Evolutionary conservation across 2,888 invertebrate genomes (phyloP), one percentile per base, ranked within the genome.

Genomic region (Napeogenes sylphis): DNA sequence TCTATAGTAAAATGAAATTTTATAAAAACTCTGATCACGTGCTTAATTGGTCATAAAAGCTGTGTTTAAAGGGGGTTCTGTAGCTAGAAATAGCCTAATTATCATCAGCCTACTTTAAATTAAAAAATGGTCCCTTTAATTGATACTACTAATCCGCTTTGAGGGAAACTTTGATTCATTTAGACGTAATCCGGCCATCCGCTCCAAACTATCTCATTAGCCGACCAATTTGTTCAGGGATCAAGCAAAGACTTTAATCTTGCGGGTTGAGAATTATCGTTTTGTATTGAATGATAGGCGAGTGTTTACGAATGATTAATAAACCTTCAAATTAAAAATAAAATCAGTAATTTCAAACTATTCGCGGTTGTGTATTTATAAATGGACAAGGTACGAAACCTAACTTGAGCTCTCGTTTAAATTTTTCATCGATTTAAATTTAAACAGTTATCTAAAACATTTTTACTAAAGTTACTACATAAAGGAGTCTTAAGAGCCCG

Each of bases 181-280:
- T 80, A 82, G 80, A 78, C 75, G 75, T 85, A 84, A 85, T 84
- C 84, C 81, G 72, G 69, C 74, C 75, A 73, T 77, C 80, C 78
- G 75, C 75, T 75, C 79, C 77, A 72, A 81, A 83, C 83, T 85
- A 84, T 83, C 85, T 84, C 83, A 87, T 87, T 87, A 86, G 82
- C 76, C 80, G 83, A 77, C 82, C 86, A 85, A 87, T 87, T 87
- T 85, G 84, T 85, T 82, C 78, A 73, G 75, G 81, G 81, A 83
- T 82, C 83, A 80, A 75, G 72, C 71, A 73, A 78, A 84, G 80
- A 81, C 84, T 82, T 84, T 84, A 83, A 85, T 84, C 82, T 82
- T 76, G 79, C 64, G 79, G 83, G 75, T 81, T 80, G 75, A 72
- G 73, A 71, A 75, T 78, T 72, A 71, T 70, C 75, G 72, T 67